Evolutionary conservation across 2,113 vertebrate genomes (phyloP).

Genomic region (Eupsittula cactorum): DNA sequence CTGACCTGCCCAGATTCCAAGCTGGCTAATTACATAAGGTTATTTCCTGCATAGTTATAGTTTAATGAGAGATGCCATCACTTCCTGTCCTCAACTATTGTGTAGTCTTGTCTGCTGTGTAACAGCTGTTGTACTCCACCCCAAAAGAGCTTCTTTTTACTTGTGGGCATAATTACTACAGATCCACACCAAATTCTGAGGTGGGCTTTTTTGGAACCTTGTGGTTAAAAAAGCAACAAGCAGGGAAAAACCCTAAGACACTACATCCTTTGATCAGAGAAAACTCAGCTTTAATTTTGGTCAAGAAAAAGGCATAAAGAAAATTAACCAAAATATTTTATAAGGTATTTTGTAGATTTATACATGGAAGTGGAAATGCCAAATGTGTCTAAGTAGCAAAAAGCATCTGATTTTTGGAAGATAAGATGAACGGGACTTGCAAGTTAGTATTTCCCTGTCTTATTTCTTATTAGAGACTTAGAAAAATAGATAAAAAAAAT

Average conservation of each 20-base stretch:
- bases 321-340: neutral
- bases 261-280: neutral
- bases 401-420: neutral
- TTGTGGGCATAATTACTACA: neutral
- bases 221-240: neutral
- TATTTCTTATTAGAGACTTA: neutral
- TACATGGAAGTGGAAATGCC: neutral
- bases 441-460: neutral
- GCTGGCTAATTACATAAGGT: neutral
- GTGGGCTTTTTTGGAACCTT: neutral
- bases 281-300: neutral
- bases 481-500: neutral
- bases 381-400: neutral
- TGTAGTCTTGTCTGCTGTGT: neutral
- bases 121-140: neutral
- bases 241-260: neutral
- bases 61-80: slow-evolving; percentile 43
- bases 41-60: slow-evolving; percentile 39
- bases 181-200: neutral
- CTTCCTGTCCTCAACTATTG: slow-evolving; percentile 18
- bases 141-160: neutral
- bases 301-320: neutral
- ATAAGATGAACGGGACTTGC: neutral
- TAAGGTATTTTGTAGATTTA: neutral
- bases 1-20: slow-evolving; percentile 18